Percentiles rank a stretch among this genome's conserved stretches.
Evolutionary conservation across 1,140 invertebrate genomes (phyloP).

Genomic region (Musca domestica): DNA sequence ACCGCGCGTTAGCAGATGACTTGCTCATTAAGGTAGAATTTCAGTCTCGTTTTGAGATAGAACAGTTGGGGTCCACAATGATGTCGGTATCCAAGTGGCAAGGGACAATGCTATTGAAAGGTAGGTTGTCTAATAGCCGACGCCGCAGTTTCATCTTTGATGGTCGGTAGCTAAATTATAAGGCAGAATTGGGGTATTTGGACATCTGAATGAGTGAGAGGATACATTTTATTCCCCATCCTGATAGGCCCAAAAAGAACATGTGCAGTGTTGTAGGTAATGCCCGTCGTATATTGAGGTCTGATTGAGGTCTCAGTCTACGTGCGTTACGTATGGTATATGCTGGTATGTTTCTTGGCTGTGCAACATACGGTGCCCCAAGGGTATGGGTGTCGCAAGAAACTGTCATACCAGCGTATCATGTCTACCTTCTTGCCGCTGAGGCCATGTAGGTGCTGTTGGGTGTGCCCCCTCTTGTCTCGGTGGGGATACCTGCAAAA

Average conservation of each 20-base stretch:
- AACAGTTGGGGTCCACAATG: background rate
- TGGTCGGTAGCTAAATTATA: background rate
- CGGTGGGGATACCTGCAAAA: conserved; percentile 23
- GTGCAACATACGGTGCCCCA: conserved; percentile 24
- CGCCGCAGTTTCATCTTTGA: background rate
- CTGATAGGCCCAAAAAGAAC: background rate
- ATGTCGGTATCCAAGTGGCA: conserved; percentile 9
- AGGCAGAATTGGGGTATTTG: background rate
- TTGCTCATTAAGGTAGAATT: conserved; percentile 9
- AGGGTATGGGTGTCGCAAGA: conserved; percentile 3
- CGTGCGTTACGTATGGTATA: conserved; percentile 16
- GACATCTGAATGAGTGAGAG: background rate
- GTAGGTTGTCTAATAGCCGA: background rate
- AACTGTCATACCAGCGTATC: conserved; percentile 31
- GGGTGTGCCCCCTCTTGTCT: conserved; percentile 30
- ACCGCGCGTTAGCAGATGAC: conserved; percentile 29
- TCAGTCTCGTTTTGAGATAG: background rate
- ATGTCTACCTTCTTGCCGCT: too few relatives aligned
- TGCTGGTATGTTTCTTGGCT: conserved; percentile 23
- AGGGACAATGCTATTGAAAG: conserved; percentile 5
- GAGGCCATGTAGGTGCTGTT: conserved; percentile 30
- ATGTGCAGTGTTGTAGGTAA: background rate
- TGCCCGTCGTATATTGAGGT: background rate
- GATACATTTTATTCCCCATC: background rate
- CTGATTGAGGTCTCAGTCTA: conserved; percentile 14